Base-by-base conservation (phyloP, 2,113 vertebrate genomes). In the Silurus glanis region DNA sequence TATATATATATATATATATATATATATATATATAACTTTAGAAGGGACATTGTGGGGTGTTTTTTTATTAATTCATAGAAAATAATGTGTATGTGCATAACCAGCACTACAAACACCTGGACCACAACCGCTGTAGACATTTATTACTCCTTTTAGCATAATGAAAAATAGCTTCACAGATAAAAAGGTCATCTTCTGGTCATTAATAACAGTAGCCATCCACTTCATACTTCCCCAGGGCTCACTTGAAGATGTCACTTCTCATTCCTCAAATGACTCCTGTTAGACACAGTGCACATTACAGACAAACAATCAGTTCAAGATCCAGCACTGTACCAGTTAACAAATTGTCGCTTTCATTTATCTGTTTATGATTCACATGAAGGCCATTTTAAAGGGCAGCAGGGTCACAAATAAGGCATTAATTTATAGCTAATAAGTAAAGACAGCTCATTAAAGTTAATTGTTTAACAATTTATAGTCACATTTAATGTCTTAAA, bases 231-330 rank as follows among this genome's bases (percentile, higher is more conserved):
- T 62, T 74, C 84, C 80, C 56, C n/a, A 66, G 87, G 84, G 81
- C n/a, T 85, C 84, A 28, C 75, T 89, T 86, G 16, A 83, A 45
- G 64, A 80, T 82, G 89, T 88, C 67, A 80, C 9, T 58, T 16
- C 64, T 78, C 67, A 76, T 83, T 80, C 83, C 72, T 64, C 25
- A 55, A 58, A 82, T 76, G 84, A 64, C 53, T 69, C 53, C 9
- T 47, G 19, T 56, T 61, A 69, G 66, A n/a, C 47, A 64, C 25
- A 59, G 19, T 25, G 47, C 47, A 86, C 5, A 23, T 69, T 80
- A 59, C 28, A 59, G 25, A 80, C 55, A 80, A 8, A 2, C 12
- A 45, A 45, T 79, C 53, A 79, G 55, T 55, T 71, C 53, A 58
- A 45, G 82, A 59, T 13, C 37, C 74, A 56, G 8, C 2, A 3